These are phyloP conservation scores for Eueides isabella DNA, from an alignment of 1,140 invertebrate genomes.

Conservation along the genomic window DNA sequence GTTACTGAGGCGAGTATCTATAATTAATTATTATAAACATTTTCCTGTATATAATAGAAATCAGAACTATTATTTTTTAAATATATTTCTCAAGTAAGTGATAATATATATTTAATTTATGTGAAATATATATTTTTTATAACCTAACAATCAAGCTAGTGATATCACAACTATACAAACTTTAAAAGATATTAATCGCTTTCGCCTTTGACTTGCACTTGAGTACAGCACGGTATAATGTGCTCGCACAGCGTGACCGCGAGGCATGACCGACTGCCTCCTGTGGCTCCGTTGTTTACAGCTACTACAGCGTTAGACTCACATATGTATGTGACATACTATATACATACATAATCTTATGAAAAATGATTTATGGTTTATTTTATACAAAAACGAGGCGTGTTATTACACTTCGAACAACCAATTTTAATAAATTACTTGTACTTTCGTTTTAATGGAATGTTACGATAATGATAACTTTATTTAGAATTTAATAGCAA, in stretches of 20 bases:
- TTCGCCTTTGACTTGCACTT: conserved; percentile 27
- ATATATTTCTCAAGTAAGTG: no score
- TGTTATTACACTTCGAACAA: conserved; percentile 5
- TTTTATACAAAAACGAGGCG: not conserved
- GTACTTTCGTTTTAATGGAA: not conserved
- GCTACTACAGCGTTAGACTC: conserved; percentile 39
- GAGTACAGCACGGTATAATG: conserved; percentile 45
- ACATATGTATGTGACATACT: conserved; percentile 16
- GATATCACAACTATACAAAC: no score
- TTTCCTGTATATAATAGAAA: no score
- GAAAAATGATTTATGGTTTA: conserved; percentile 6
- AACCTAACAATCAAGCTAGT: no score
- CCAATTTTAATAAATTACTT: not conserved
- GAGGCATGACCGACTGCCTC: conserved; percentile 52
- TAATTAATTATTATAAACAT: no score
- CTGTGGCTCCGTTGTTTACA: conserved; percentile 44
- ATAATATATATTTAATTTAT: no score
- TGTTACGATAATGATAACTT: not conserved
- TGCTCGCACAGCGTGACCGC: conserved; percentile 51
- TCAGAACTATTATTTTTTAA: no score
- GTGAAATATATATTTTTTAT: no score
- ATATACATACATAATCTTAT: not conserved
- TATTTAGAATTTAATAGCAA: conserved; percentile 6
- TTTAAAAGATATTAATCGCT: not conserved
- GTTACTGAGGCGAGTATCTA: no score